Evolutionary conservation across 2,888 invertebrate genomes (phyloP), one percentile per base, ranked within the genome.

Genomic region (Notocelia uddmanniana): DNA sequence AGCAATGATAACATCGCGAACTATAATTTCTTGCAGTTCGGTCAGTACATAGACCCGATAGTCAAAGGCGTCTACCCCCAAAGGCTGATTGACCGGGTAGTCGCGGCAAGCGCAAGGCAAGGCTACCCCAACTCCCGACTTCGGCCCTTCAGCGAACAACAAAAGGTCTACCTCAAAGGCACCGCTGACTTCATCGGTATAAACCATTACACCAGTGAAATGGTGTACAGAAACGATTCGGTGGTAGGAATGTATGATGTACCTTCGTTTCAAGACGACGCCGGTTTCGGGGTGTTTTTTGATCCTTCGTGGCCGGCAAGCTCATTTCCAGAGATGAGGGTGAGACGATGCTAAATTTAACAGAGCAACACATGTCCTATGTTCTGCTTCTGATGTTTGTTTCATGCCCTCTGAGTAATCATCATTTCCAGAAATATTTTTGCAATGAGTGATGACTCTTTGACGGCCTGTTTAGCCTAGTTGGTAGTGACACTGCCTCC

Each of bases 1-100:
- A n/a, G n/a, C n/a, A n/a, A n/a, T n/a, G n/a, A n/a, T n/a, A n/a
- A n/a, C n/a, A n/a, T n/a, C n/a, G n/a, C n/a, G n/a, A n/a, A n/a
- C n/a, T 75, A 68, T 18, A 41, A 3, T 19, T 18, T 37, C 60
- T 75, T 75, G 31, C 70, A 81, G 78, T 34, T 76, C 8, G 80
- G 77, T 6, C 76, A 76, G 60, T 81, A 77, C 68, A 76, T 76
- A 59, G 73, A 81, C 37, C 81, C 81, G 5, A 75, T 82, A 64
- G 79, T 77, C 26, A 63, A 76, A 45, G 80, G 80, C 13, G 75
- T 76, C 67, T 82, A 79, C 54, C 82, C 81, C 3, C 66, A 77
- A 34, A 72, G 75, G 0, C 15, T 82, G 50, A 76, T 75, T 11
- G 71, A 77, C 2, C 69, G 76, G n/a, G 74, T 82, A 0, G 79